Percentiles rank a stretch among this genome's conserved stretches.
Evolutionary conservation across 2,797 vertebrate species (phyloP).

Genomic region (Myripristis murdjan): DNA sequence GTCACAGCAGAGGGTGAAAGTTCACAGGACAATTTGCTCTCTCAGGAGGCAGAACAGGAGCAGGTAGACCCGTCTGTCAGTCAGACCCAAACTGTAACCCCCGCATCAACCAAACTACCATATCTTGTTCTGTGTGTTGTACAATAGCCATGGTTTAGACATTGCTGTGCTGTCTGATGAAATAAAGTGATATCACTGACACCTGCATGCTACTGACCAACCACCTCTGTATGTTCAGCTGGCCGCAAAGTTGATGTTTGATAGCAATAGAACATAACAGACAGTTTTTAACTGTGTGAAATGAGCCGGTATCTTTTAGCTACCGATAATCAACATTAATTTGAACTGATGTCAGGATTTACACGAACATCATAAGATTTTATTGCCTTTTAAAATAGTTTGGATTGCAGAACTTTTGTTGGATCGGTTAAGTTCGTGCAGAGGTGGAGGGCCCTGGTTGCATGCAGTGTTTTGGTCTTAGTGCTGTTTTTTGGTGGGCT

Average conservation of each 20-base stretch:
- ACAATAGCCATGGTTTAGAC: slow-evolving; percentile 19
- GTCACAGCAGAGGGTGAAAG: slow-evolving; percentile 65
- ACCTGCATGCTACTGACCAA: slow-evolving; percentile 50
- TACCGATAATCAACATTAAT: too few species aligned
- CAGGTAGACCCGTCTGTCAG: slow-evolving; percentile 71
- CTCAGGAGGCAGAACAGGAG: slow-evolving; percentile 54
- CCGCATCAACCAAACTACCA: background rate
- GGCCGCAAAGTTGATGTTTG: background rate
- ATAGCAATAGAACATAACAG: background rate
- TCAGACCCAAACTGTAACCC: slow-evolving; percentile 13
- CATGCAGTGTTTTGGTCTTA: slow-evolving; percentile 34
- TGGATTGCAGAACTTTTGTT: background rate
- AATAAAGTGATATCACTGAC: slow-evolving; percentile 6
- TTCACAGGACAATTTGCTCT: slow-evolving; percentile 58
- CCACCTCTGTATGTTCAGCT: background rate
- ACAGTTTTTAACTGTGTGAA: too few species aligned
- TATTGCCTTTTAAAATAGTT: too few species aligned
- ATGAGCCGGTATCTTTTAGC: too few species aligned
- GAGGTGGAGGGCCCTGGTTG: slow-evolving; percentile 32
- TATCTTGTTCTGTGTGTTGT: slow-evolving; percentile 23
- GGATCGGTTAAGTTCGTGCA: background rate
- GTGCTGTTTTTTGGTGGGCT: slow-evolving; percentile 23
- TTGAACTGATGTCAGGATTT: too few species aligned
- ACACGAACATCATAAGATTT: too few species aligned
- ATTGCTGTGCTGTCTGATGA: slow-evolving; percentile 9